These are phyloP conservation scores for Stigmatopora nigra DNA, from an alignment of 2,113 vertebrate species.

Conservation along the genomic window DNA sequence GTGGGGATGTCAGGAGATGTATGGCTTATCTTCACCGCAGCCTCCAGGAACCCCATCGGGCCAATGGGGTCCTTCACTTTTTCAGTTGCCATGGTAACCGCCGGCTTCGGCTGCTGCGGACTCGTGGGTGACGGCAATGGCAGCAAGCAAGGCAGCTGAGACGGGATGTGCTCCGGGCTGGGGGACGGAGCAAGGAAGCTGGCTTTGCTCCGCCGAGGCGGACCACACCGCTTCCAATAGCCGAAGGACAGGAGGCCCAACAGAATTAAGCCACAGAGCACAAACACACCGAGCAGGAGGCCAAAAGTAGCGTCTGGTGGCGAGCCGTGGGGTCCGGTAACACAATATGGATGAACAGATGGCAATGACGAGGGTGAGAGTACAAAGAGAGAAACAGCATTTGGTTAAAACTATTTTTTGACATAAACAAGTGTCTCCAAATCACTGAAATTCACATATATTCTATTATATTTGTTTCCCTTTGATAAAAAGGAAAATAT, in stretches of 20 bases:
- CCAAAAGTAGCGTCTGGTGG: slow-evolving; percentile 82
- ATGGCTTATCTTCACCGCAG: slow-evolving; percentile 93
- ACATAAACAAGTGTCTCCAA: background rate
- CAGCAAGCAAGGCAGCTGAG: slow-evolving; percentile 25
- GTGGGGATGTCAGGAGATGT: slow-evolving; percentile 91
- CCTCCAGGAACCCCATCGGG: slow-evolving; percentile 82
- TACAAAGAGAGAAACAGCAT: slow-evolving; percentile 26
- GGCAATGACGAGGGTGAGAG: slow-evolving; percentile 51
- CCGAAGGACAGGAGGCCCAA: slow-evolving; percentile 83
- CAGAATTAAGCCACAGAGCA: slow-evolving; percentile 83
- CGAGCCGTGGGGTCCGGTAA: slow-evolving; percentile 41
- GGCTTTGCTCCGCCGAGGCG: slow-evolving; percentile 80
- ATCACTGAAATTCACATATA: background rate
- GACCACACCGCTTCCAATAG: slow-evolving; percentile 90
- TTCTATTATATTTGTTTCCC: background rate
- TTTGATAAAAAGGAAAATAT: background rate
- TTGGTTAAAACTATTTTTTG: slow-evolving; percentile 26
- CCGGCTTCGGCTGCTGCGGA: slow-evolving; percentile 40
- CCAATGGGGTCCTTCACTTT: slow-evolving; percentile 80
- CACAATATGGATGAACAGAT: slow-evolving; percentile 71
- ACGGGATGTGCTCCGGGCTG: slow-evolving; percentile 46
- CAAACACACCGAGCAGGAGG: slow-evolving; percentile 82
- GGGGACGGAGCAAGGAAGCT: slow-evolving; percentile 60
- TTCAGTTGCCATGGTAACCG: slow-evolving; percentile 80
- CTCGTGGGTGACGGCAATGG: slow-evolving; percentile 16